These are phyloP conservation scores for Scaptomyza flava DNA, from an alignment of 2,888 invertebrate species.

Conservation along the genomic window DNA sequence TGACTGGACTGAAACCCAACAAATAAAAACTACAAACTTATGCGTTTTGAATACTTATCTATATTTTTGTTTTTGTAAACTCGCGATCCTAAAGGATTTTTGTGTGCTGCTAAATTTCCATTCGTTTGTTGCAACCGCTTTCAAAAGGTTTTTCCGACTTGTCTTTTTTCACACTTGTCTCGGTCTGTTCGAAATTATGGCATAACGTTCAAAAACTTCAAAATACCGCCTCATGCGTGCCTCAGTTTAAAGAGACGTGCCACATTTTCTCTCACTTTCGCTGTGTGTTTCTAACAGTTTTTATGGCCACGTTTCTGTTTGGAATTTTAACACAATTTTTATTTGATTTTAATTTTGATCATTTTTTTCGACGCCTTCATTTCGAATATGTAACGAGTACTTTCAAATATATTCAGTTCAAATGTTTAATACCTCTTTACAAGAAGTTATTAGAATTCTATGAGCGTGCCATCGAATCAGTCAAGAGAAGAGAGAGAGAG, in stretches of 20 bases:
- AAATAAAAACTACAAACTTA: conserved; percentile 31
- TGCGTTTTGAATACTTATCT: conserved; percentile 53
- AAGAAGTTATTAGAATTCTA: conserved; percentile 49
- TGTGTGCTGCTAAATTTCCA: conserved; percentile 7
- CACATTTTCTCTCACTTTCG: conserved; percentile 4
- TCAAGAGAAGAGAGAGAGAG: conserved; percentile 7
- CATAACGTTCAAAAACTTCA: conserved; percentile 21
- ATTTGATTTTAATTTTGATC: conserved; percentile 73
- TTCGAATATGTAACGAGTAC: conserved; percentile 5
- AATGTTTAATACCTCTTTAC: conserved; percentile 9
- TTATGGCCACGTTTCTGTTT: conserved; percentile 46
- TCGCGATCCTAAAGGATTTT: conserved; percentile 45
- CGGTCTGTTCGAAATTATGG: conserved; percentile 59
- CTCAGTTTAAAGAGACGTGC: conserved; percentile 47
- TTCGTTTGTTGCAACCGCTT: conserved; percentile 51
- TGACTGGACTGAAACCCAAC: conserved; percentile 6
- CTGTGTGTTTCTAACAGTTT: conserved; percentile 25
- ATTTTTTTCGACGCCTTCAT: conserved; percentile 70
- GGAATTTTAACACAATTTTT: conserved; percentile 70
- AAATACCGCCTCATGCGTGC: conserved; percentile 43
- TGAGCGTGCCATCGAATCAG: conserved; percentile 70
- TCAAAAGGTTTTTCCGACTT: conserved; percentile 16
- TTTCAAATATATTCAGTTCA: conserved; percentile 14
- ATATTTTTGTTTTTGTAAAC: conserved; percentile 9
- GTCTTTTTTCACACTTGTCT: conserved; percentile 69